Evolutionary conservation across 2,888 invertebrate species (phyloP).

Genomic region (Epistrophella euchroma): DNA sequence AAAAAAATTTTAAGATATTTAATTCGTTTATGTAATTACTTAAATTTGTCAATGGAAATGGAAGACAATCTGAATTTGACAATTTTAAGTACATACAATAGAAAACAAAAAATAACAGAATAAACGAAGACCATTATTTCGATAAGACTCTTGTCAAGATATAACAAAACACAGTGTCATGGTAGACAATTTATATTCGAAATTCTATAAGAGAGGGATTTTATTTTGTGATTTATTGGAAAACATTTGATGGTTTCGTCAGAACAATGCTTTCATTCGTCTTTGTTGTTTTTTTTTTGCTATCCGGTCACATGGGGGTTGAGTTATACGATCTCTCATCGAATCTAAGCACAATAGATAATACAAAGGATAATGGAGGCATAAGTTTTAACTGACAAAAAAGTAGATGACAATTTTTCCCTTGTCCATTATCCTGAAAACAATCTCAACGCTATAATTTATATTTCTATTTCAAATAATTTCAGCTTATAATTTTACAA

Average conservation of each 20-base stretch:
- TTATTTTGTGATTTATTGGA: slow-evolving; percentile 35
- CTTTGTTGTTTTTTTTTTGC: not conserved
- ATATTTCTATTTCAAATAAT: not conserved
- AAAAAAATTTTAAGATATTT: no score
- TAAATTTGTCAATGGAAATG: not conserved
- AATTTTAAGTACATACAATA: not conserved
- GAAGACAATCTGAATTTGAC: slow-evolving; percentile 3
- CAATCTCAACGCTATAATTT: slow-evolving; percentile 9
- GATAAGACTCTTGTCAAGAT: slow-evolving; percentile 17
- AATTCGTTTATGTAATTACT: no score
- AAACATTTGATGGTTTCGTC: slow-evolving; percentile 35
- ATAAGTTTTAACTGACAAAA: slow-evolving; percentile 5
- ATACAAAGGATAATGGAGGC: not conserved
- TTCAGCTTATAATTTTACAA: not conserved
- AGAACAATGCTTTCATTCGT: not conserved
- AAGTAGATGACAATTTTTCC: not conserved
- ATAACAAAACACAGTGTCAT: not conserved
- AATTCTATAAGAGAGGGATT: not conserved
- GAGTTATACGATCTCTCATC: slow-evolving; percentile 6
- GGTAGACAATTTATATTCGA: not conserved
- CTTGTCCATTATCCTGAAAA: not conserved
- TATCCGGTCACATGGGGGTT: slow-evolving; percentile 2
- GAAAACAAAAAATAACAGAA: not conserved
- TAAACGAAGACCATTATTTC: slow-evolving; percentile 13
- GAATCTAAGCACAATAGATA: not conserved